Evolutionary conservation across 2,797 vertebrate species (phyloP), one percentile per base, ranked within the genome.

Genomic region (Girardinus metallicus): DNA sequence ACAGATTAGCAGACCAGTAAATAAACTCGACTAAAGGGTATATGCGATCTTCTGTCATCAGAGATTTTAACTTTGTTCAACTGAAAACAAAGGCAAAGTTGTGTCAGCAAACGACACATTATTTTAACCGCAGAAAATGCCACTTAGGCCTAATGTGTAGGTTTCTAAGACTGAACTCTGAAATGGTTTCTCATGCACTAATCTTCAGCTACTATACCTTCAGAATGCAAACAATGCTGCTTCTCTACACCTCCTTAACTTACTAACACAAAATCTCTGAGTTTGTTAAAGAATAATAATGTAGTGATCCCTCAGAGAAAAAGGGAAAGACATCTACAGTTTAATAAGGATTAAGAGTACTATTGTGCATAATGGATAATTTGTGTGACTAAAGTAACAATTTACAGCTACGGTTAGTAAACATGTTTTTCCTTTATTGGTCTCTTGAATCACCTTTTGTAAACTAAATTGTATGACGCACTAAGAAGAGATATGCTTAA

Each of bases 391-490:
- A 16, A 73, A 62, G 13, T 83, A 73, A 44, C 68, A 80, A 26
- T 85, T 74, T 8, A 41, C 78, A 53, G 71, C 57, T 47, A 53
- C 31, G 74, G 74, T 80, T 60, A 78, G 6, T 21, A 75, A 72
- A 82, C 84, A 88, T 74, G 88, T 87, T 78, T 76, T 55, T 78
- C n/a, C 70, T 51, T 82, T 47, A 47, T 51, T 74, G 11, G 74
- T 47, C 81, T 80, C 4, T 66, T 46, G 18, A 74, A 55, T 73
- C 44, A 73, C 39, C 36, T 71, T 10, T 46, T 16, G 36, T 46
- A 81, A 29, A 80, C 13, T 39, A 78, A 36, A 87, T 77, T 70
- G 43, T 74, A 68, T n/a, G 15, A 84, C 78, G 73, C n/a, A 68
- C 1, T 26, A 3, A 70, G 49, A 47, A 31, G 53, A 21, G 68